Conservation (phyloP, 2,113 vertebrate genomes). For the Callocephalon fimbriatum region DNA sequence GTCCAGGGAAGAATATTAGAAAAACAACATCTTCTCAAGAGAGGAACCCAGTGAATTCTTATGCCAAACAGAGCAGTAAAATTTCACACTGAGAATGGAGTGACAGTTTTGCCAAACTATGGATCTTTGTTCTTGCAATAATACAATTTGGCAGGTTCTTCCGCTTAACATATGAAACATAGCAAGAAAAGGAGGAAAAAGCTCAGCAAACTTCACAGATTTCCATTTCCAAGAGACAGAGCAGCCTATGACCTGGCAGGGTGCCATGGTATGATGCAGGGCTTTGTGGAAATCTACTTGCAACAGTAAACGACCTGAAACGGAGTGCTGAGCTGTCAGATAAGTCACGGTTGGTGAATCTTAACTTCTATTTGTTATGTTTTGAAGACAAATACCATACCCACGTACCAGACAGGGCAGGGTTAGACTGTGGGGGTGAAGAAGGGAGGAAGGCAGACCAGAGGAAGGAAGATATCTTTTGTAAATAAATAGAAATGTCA, state of each 20-base stretch:
- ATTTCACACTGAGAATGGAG: not conserved
- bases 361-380: constrained; percentile 42
- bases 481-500: constrained; percentile 63
- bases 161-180: not conserved
- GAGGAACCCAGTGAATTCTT: not conserved
- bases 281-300: constrained; percentile 19
- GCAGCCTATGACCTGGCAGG: constrained; percentile 12
- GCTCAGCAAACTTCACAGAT: not conserved
- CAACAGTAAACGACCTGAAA: not conserved
- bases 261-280: not conserved
- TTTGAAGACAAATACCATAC: constrained; percentile 45
- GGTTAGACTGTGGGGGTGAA: constrained; percentile 65
- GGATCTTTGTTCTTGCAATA: not conserved
- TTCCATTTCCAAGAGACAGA: constrained; percentile 8
- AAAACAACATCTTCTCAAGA: not conserved
- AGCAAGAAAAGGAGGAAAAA: not conserved
- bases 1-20: not conserved
- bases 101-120: not conserved
- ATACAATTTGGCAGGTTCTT: not conserved
- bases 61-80: not conserved
- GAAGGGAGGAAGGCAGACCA: constrained; percentile 56
- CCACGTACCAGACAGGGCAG: constrained; percentile 59
- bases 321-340: constrained; percentile 41
- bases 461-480: constrained; percentile 66
- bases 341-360: constrained; percentile 50